Percentiles rank a stretch among this genome's conserved stretches.
These are phyloP conservation scores for Odobenus rosmarus DNA, from an alignment of 2,113 vertebrate genomes.

Conservation along the genomic window DNA sequence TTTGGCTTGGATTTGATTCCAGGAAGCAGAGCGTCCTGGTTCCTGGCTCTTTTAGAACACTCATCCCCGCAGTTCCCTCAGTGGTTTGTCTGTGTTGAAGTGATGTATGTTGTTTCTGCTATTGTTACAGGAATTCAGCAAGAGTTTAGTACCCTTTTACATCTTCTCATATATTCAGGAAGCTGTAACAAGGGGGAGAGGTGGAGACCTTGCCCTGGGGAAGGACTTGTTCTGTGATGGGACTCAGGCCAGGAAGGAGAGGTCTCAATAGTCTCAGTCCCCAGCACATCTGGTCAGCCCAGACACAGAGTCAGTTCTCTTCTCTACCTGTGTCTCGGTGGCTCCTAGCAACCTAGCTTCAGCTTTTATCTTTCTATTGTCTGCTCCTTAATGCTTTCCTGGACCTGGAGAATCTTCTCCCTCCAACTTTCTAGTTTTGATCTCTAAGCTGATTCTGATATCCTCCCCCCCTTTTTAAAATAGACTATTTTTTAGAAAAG, in stretches of 20 bases:
- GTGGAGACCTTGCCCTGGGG: background rate
- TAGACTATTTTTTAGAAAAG: background rate
- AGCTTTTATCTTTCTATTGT: background rate
- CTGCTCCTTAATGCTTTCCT: background rate
- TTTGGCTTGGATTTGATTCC: constrained; percentile 67
- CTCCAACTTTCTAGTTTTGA: background rate
- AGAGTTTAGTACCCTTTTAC: background rate
- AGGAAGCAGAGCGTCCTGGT: constrained; percentile 66
- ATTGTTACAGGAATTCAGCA: constrained; percentile 71
- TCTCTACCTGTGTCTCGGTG: background rate
- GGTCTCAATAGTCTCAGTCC: background rate
- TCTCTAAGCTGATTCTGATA: background rate
- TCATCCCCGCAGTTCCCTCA: constrained; percentile 36
- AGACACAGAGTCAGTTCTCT: background rate
- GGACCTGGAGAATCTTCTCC: background rate
- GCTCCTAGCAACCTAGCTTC: background rate
- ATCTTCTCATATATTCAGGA: constrained; percentile 3
- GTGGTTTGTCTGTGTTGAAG: constrained; percentile 66
- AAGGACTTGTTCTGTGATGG: background rate
- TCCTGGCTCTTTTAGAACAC: constrained; percentile 53
- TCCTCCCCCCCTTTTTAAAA: background rate
- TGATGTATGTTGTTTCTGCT: constrained; percentile 15
- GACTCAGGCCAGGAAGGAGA: background rate
- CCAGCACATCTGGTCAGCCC: background rate
- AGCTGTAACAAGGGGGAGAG: background rate